Evolutionary conservation across 2,888 invertebrate genomes (phyloP), one percentile per base, ranked within the genome.

Genomic region (Biston stratarius): DNA sequence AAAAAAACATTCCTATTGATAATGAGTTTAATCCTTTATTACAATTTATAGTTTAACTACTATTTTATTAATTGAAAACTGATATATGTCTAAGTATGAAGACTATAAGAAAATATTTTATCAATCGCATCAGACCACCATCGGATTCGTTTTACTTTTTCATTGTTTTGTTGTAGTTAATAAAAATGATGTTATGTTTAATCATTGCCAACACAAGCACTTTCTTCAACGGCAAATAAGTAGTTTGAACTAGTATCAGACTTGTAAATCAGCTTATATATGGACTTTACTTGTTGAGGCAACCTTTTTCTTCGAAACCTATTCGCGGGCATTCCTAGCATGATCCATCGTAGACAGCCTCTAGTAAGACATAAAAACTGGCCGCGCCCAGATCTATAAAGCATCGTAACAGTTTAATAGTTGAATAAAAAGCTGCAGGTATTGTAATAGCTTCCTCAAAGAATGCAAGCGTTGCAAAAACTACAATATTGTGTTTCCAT

Each of bases 291-390:
- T 67, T 57, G 64, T 64, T 66, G 70, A 58, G 38, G 64, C 67
- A 67, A 71, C 53, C 64, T 70, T 72, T 73, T 75, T 73, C 75
- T 73, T 52, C 53, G 73, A 73, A 73, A 57, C 48, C 74, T 74
- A 80, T 79, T 84, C 80, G 80, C 79, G 75, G 77, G 81, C 82
- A 88, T 86, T 83, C 82, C 77, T 74, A 77, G 73, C 81, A 76
- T 77, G 83, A 83, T 83, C 78, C 80, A 79, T 74, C 75, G 78
- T 75, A 79, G 78, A 74, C 68, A 63, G 61, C 72, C 67, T 73
- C 60, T 76, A 70, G 73, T 74, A 78, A 75, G 61, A 67, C 68
- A 81, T 77, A 88, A 90, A 87, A 90, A 88, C 81, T 66, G 61
- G 81, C 74, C 76, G 77, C 84, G 74, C 83, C 84, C 78, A 80